A percentile compares a stretch with the other conserved stretches of the same genome.
phyloP scores from a whole-genome alignment of 2,797 vertebrate genomes.

The Sebastes jordani region DNA sequence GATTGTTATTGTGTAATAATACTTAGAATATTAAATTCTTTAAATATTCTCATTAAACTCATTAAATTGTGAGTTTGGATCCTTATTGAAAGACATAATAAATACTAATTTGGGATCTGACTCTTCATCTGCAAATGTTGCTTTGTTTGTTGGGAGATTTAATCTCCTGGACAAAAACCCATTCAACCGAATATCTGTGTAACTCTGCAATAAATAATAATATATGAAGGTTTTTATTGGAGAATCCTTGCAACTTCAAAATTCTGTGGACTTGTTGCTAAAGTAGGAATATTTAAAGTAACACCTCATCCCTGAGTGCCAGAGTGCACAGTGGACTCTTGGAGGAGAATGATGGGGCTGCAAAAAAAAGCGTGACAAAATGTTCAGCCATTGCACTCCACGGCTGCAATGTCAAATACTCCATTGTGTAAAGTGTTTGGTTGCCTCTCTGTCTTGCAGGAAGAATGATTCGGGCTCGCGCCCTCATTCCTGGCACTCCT shows the following conservation, averaged over 20 bases:
- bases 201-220: background rate
- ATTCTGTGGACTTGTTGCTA: background rate
- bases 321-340: background rate
- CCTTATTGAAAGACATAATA: background rate
- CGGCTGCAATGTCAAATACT: background rate
- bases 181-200: background rate
- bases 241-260: background rate
- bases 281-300: background rate
- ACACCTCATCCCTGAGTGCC: background rate
- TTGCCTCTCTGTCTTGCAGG: constrained; percentile 72
- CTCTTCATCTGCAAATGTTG: background rate
- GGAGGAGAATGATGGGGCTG: background rate
- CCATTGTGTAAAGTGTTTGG: background rate
- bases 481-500: constrained; percentile 92
- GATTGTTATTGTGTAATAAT: background rate
- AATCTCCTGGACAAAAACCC: background rate
- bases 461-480: constrained; percentile 85
- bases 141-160: background rate
- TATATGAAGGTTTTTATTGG: background rate
- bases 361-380: background rate
- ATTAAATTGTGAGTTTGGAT: background rate
- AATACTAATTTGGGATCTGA: background rate
- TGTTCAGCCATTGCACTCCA: background rate
- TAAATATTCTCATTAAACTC: background rate
- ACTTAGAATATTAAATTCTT: background rate